phyloP scores from a whole-genome alignment of 1,140 invertebrate genomes.

The Planococcus citri region DNA sequence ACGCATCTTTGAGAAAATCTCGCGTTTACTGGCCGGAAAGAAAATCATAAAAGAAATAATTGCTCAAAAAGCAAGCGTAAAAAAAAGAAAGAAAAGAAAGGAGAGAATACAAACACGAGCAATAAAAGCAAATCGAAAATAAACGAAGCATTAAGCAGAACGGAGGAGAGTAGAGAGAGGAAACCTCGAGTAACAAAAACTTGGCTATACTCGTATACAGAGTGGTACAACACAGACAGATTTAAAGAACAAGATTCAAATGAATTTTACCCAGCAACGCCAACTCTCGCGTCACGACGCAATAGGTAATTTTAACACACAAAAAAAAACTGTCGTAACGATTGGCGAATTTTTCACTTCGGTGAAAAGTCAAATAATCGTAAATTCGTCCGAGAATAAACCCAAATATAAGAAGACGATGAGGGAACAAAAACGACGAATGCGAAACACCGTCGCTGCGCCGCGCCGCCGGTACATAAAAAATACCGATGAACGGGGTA shows the following conservation, averaged over 20 bases:
- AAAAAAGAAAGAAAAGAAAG: background rate
- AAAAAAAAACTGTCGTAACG: background rate
- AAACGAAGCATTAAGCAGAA: constrained; percentile 12
- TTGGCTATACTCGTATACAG: too few relatives aligned
- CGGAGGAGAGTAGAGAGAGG: background rate
- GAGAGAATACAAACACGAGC: background rate
- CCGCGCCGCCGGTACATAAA: too few relatives aligned
- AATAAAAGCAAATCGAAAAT: constrained; percentile 15
- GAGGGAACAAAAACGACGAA: background rate
- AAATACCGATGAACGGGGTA: background rate
- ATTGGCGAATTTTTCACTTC: constrained; percentile 12
- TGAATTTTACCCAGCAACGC: background rate
- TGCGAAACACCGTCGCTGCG: too few relatives aligned
- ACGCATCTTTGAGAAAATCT: too few relatives aligned
- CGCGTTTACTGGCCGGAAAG: too few relatives aligned
- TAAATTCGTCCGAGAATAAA: constrained; percentile 12
- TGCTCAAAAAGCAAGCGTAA: background rate
- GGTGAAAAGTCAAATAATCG: constrained; percentile 19
- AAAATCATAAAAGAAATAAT: background rate
- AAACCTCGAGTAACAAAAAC: background rate
- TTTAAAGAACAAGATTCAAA: background rate
- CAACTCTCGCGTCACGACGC: background rate
- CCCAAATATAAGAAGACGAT: background rate
- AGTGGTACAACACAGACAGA: too few relatives aligned
- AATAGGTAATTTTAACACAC: constrained; percentile 5